These are phyloP conservation scores for Siderastrea radians DNA, from an alignment of 92 coral and sea anemone genomes.

Conservation along the genomic window DNA sequence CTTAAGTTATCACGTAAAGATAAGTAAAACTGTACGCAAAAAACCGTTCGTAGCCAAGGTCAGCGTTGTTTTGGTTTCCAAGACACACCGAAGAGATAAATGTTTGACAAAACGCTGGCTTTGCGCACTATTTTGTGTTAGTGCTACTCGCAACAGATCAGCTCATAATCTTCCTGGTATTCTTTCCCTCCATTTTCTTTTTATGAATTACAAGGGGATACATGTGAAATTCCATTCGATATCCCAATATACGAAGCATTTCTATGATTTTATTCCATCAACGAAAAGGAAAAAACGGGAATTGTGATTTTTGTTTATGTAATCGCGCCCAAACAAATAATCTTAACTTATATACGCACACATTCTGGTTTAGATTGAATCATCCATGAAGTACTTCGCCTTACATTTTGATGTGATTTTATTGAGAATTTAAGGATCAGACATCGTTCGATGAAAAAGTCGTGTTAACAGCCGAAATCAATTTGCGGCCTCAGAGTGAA, in stretches of 20 bases:
- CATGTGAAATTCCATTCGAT: not conserved
- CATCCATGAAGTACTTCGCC: not conserved
- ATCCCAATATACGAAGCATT: not conserved
- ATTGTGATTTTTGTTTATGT: conserved; percentile 27
- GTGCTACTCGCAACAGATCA: not conserved
- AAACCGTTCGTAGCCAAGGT: not conserved
- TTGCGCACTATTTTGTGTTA: not conserved
- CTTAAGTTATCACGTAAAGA: not conserved
- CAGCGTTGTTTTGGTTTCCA: conserved; percentile 26
- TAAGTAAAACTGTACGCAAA: not conserved
- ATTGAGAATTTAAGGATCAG: not conserved
- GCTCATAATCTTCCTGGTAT: not conserved
- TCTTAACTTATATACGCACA: not conserved
- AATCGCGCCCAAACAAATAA: conserved; percentile 31
- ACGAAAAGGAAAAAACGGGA: not conserved
- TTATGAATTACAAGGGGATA: not conserved
- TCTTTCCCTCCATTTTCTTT: not conserved
- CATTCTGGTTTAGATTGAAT: conserved; percentile 18
- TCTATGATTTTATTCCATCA: not conserved
- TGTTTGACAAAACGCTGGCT: not conserved
- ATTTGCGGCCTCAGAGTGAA: conserved; percentile 1
- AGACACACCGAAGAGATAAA: conserved; percentile 15
- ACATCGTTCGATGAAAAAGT: not conserved
- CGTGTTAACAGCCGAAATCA: conserved; percentile 29
- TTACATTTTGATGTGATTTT: not conserved